These are phyloP conservation scores for Brachyalestes nurse DNA, from an alignment of 2,797 vertebrate genomes.

Conservation along the genomic window DNA sequence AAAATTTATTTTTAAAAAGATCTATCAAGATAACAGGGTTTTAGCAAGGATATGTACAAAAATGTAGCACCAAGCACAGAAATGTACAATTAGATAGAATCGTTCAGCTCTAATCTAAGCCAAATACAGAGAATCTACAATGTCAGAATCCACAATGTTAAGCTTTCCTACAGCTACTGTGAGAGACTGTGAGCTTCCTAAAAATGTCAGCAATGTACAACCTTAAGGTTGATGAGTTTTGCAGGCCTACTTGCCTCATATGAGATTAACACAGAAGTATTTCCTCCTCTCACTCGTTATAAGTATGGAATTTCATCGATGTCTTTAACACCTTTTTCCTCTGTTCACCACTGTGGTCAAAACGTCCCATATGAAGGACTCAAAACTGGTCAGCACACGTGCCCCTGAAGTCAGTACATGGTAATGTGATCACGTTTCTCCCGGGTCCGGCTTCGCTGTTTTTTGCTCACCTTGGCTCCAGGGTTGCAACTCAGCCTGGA, in stretches of 20 bases:
- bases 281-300: constrained; percentile 24
- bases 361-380: neutral
- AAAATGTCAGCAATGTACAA: constrained; percentile 17
- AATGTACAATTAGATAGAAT: too few relatives aligned
- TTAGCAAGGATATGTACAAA: too few relatives aligned
- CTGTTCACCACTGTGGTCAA: constrained; percentile 14
- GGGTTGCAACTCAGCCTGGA: constrained; percentile 67
- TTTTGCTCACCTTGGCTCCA: constrained; percentile 63
- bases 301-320: constrained; percentile 29
- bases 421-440: constrained; percentile 41
- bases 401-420: constrained; percentile 3
- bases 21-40: too few relatives aligned
- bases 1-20: too few relatives aligned
- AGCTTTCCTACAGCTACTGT: neutral
- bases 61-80: too few relatives aligned
- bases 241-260: constrained; percentile 25
- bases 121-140: neutral
- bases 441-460: constrained; percentile 16
- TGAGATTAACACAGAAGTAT: constrained; percentile 30
- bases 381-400: constrained; percentile 24
- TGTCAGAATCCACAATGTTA: neutral
- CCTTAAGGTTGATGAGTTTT: constrained; percentile 25
- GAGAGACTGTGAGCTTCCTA: constrained; percentile 17
- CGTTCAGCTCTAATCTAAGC: neutral
- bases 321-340: constrained; percentile 34